phyloP scores from a whole-genome alignment of 2,113 vertebrate genomes.

The Halcyon senegalensis region DNA sequence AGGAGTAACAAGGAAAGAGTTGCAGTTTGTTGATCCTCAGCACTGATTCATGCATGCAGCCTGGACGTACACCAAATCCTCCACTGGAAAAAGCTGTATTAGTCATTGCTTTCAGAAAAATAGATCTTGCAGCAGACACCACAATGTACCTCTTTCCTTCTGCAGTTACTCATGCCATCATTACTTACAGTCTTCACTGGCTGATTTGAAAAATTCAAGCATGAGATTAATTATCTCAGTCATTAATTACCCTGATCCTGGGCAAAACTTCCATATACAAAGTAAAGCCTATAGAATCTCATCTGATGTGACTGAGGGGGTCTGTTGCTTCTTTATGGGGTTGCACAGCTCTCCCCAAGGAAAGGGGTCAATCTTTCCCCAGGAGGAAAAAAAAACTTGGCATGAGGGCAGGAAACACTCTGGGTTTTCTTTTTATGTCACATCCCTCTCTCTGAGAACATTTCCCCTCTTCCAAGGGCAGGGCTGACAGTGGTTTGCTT shows the following conservation, averaged over 20 bases:
- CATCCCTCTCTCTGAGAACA: not conserved
- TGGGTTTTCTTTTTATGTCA: slow-evolving; percentile 3
- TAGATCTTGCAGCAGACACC: slow-evolving; percentile 20
- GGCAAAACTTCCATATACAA: not conserved
- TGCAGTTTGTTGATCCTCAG: not conserved
- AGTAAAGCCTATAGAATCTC: not conserved
- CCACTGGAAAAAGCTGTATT: not conserved
- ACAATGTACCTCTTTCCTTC: not conserved
- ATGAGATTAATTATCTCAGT: not conserved
- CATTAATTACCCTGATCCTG: not conserved
- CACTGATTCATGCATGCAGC: slow-evolving; percentile 11
- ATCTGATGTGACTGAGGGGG: fast-evolving
- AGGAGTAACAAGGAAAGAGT: not conserved
- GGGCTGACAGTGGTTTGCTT: not conserved
- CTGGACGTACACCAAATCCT: slow-evolving; percentile 10
- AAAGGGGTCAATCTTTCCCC: not conserved
- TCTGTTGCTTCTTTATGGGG: not conserved
- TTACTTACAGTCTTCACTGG: not conserved
- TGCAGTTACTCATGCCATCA: not conserved
- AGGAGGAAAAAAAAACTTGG: not conserved
- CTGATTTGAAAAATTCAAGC: not conserved
- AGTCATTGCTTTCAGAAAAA: slow-evolving; percentile 50
- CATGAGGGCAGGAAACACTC: not conserved
- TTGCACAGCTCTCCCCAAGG: not conserved
- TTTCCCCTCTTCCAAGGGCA: not conserved